These are phyloP conservation scores for Sminthopsis crassicaudata DNA, from an alignment of 2,113 vertebrate genomes.

Conservation along the genomic window DNA sequence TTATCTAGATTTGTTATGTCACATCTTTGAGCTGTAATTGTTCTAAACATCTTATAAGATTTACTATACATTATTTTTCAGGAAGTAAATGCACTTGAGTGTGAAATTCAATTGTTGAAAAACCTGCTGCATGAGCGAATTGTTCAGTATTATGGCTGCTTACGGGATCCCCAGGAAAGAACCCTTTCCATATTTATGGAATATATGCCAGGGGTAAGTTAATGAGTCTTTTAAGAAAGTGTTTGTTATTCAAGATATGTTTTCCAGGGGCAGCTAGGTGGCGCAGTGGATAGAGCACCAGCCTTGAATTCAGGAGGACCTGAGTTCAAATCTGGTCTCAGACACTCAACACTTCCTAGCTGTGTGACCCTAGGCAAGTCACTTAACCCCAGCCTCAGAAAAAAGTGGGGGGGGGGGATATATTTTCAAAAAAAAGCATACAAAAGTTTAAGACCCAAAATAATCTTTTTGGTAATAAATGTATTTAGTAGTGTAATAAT, in stretches of 20 bases:
- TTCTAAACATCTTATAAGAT: conserved; percentile 1
- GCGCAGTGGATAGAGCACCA: no score
- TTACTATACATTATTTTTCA: conserved; percentile 76
- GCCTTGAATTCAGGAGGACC: no score
- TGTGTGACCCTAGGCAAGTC: no score
- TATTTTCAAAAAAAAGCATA: neutral
- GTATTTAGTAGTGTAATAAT: no score
- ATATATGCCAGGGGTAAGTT: conserved; percentile 97
- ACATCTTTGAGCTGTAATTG: conserved; percentile 24
- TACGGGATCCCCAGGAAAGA: conserved; percentile 94
- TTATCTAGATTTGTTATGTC: conserved; percentile 16
- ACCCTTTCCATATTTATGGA: conserved; percentile 99
- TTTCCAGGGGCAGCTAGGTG: no score
- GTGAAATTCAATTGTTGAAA: conserved; percentile 99
- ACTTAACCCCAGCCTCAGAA: no score
- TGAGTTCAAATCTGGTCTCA: no score
- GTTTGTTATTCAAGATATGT: neutral
- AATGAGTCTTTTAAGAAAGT: conserved; percentile 9
- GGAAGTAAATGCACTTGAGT: conserved; percentile 98
- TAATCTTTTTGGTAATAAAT: neutral
- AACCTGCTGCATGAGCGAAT: conserved; percentile 97
- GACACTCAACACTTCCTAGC: no score
- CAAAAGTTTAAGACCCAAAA: neutral
- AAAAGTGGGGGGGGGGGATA: no score
- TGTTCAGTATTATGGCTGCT: conserved; percentile 98